Evolutionary conservation across 2,888 invertebrate species (phyloP), one percentile per base, ranked within the genome.

Genomic region (Lasioglossum pauxillum): DNA sequence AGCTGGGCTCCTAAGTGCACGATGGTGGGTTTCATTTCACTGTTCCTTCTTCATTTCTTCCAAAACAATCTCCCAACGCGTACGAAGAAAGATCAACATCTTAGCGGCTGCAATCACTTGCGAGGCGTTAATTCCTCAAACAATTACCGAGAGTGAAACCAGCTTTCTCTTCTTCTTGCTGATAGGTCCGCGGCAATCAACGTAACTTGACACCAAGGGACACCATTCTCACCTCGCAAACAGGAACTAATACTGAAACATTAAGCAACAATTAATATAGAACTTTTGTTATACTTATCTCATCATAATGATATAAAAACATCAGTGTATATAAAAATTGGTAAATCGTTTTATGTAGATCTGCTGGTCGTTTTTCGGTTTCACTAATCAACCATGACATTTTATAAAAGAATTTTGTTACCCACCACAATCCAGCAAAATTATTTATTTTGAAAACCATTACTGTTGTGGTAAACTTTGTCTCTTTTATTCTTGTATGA

Each of bases 121-220:
- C n/a, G 38, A 46, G 27, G 14, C 35, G 31, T 74, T 76, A 82
- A 78, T 79, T 46, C 44, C 12, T 31, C 31, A 35, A 67, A 64
- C 78, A 85, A 82, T 82, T 86, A 74, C 44, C 38, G 46, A 74
- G 53, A 80, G 85, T 71, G 80, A 85, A 84, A 86, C 49, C 23
- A 60, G 69, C 86, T 87, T 85, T 83, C 86, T 76, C 82, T 77
- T 84, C n/a, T 75, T 12, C 46, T 75, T 23, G 69, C 31, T 69
- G 78, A 78, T 75, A 74, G 38, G 69, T 19, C 12, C 12, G 31
- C 16, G 53, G 53, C 49, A 64, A 53, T 67, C 53, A 57, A 76
- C 71, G 12, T 44, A 35, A 53, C 64, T 64, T 77, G 5, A 31
- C 53, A 69, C 44, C 41, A 60, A 83, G 60, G 7, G 23, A 72